Percentiles rank a stretch among this genome's conserved stretches.
Evolutionary conservation across 2,888 invertebrate species (phyloP).

Genomic region (Drosophila imparisetae): DNA sequence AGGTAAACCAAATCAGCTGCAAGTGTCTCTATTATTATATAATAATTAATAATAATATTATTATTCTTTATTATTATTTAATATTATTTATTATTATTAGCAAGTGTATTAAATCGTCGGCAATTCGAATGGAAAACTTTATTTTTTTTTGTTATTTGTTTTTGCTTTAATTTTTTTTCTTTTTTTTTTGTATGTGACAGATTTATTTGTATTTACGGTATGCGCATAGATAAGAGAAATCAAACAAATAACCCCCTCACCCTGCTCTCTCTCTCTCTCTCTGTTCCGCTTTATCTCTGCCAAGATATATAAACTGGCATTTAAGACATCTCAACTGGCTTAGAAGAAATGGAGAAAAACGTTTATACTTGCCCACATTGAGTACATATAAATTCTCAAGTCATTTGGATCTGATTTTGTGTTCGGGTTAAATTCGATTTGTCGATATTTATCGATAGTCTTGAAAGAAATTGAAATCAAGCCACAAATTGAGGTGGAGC

Average conservation of each 20-base stretch:
- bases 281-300: not conserved
- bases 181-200: conserved; percentile 33
- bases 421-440: too few relatives aligned
- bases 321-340: not conserved
- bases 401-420: not conserved
- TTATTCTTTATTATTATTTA: not conserved
- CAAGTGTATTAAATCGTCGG: conserved; percentile 4
- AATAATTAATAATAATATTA: not conserved
- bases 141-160: not conserved
- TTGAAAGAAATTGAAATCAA: not conserved
- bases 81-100: not conserved
- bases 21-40: not conserved
- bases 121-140: not conserved
- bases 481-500: not conserved
- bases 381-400: not conserved
- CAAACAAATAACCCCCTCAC: conserved; percentile 42
- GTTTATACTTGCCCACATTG: not conserved
- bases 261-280: not conserved
- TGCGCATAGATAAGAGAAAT: conserved; percentile 48
- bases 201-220: conserved; percentile 50
- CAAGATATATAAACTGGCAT: not conserved
- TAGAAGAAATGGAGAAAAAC: not conserved
- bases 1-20: not conserved
- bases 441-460: not conserved
- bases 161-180: not conserved